These are phyloP conservation scores for Rostratula benghalensis DNA, from an alignment of 2,113 vertebrate genomes.

Conservation along the genomic window DNA sequence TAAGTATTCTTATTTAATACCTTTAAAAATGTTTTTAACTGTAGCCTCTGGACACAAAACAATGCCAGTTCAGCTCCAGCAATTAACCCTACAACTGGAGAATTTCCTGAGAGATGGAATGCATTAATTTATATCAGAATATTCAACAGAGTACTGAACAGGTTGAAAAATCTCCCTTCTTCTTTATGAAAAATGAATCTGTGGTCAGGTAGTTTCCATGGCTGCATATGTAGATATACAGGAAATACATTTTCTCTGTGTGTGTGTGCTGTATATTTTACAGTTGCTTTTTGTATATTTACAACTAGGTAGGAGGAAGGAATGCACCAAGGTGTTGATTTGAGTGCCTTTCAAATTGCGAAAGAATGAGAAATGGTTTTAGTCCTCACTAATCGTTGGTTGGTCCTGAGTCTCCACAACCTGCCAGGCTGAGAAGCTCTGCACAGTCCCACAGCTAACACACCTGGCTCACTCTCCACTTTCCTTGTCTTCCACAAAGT, in stretches of 20 bases:
- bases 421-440: neutral
- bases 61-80: neutral
- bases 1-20: neutral
- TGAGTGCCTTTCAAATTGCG: neutral
- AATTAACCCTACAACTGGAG: neutral
- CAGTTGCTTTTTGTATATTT: neutral
- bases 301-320: neutral
- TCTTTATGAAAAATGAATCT: neutral
- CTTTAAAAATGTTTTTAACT: neutral
- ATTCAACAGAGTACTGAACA: neutral
- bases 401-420: neutral
- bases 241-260: neutral
- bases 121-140: neutral
- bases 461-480: neutral
- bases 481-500: constrained; percentile 73
- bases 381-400: neutral
- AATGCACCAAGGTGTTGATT: neutral
- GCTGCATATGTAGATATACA: neutral
- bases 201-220: constrained; percentile 3
- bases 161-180: neutral
- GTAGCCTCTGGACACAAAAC: neutral
- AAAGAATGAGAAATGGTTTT: neutral
- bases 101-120: neutral
- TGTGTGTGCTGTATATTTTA: neutral
- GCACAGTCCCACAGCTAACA: neutral